Evolutionary conservation across 2,888 invertebrate genomes (phyloP).

Genomic region (Spodoptera picta): DNA sequence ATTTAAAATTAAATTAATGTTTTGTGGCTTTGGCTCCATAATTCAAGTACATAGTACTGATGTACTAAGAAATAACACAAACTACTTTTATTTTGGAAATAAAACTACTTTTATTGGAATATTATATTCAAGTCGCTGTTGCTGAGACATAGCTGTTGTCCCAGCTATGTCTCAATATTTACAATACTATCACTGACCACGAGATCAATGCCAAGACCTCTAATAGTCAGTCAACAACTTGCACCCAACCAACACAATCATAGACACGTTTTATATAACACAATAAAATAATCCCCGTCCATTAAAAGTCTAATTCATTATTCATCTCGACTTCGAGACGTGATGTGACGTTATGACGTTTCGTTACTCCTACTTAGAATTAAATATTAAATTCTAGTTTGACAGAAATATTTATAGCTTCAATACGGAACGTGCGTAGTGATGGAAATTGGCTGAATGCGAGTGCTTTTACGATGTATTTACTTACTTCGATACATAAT

Average conservation of each 20-base stretch:
- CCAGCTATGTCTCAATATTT: too few relatives aligned
- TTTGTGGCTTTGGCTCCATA: too few relatives aligned
- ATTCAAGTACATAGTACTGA: too few relatives aligned
- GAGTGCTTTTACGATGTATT: not conserved
- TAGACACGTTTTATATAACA: conserved; percentile 1
- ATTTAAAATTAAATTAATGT: too few relatives aligned
- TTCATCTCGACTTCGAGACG: conserved; percentile 44
- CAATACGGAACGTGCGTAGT: conserved; percentile 13
- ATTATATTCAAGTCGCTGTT: too few relatives aligned
- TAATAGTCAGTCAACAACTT: not conserved
- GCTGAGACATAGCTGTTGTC: too few relatives aligned
- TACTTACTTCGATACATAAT: too few relatives aligned
- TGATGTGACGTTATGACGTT: conserved; percentile 39
- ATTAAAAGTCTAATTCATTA: conserved; percentile 49
- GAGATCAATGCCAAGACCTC: too few relatives aligned
- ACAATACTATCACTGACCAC: too few relatives aligned
- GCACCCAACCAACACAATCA: not conserved
- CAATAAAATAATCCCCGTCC: conserved; percentile 37
- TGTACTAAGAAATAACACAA: too few relatives aligned
- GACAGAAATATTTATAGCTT: conserved; percentile 47
- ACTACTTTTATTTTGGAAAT: too few relatives aligned
- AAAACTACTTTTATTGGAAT: too few relatives aligned
- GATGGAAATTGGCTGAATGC: conserved; percentile 4
- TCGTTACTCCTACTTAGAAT: conserved; percentile 43
- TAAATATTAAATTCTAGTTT: conserved; percentile 60